Conservation (phyloP, 2,113 vertebrate genomes). For the Gallinago jamesoni region DNA sequence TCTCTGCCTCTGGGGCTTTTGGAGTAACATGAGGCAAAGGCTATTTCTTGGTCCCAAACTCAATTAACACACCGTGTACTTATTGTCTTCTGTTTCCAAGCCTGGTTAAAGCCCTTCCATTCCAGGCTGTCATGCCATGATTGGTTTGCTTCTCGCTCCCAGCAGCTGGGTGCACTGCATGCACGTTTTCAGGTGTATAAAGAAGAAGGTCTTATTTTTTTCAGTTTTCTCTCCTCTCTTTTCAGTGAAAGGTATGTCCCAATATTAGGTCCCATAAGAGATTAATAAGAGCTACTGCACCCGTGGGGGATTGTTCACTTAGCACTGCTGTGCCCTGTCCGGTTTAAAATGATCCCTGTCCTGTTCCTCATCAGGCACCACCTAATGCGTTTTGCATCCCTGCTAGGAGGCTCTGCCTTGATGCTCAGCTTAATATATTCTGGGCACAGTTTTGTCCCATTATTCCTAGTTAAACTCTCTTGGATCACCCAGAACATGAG, state of each 20-base stretch:
- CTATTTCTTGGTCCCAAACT: background rate
- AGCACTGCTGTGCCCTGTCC: background rate
- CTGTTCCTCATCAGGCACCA: background rate
- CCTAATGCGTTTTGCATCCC: background rate
- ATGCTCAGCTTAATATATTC: constrained; percentile 16
- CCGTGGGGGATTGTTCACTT: background rate
- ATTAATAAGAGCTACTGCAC: background rate
- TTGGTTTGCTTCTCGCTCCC: background rate
- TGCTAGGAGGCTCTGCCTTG: background rate
- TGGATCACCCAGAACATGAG: constrained; percentile 43
- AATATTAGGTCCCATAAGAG: background rate
- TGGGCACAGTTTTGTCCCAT: constrained; percentile 20
- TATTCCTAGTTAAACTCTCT: constrained; percentile 40
- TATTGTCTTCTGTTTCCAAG: background rate
- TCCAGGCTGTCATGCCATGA: background rate
- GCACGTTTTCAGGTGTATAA: background rate
- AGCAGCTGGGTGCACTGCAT: background rate
- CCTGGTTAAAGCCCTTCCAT: background rate
- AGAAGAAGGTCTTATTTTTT: background rate
- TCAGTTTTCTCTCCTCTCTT: background rate
- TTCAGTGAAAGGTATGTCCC: background rate
- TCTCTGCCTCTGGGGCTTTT: background rate
- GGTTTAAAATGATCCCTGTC: background rate
- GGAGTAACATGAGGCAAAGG: background rate
- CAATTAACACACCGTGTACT: background rate